Base-by-base conservation (phyloP, 2,888 invertebrate species). In the Agelastica alni region DNA sequence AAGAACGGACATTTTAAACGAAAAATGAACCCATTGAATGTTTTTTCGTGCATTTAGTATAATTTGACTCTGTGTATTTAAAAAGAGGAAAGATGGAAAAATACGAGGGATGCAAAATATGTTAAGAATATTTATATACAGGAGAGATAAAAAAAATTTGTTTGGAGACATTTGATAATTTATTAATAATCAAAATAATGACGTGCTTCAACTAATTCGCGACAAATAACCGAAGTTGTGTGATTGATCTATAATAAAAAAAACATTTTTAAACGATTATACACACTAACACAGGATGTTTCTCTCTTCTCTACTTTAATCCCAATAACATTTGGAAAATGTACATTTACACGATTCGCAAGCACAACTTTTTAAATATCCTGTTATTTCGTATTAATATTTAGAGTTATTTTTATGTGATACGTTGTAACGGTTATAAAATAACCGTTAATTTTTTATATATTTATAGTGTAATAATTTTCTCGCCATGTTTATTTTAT, bases 221-320 rank as follows among this genome's bases (percentile, higher is more conserved):
- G 53, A n/a, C 9, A 43, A 36, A 34, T 14, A 31, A 37, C 9
- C 4, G 32, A 36, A 61, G 61, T 60, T 65, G 62, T 66, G 64
- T 62, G 64, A 66, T 63, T 63, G 64, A 56, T 64, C 62, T 64
- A 62, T 64, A 61, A 51, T 51, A 52, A 53, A 6, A 28, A 28
- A 45, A 39, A 44, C 45, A 12, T 39, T 55, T 56, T 47, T 56
- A 55, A n/a, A 60, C 56, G 52, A 56, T 57, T 53, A 52, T 46
- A 51, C 37, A n/a, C n/a, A 37, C 39, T 41, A 56, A 53, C 46
- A 54, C 30, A 32, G 48, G 52, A 52, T 47, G 48, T 52, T 53
- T 48, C 58, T 58, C 58, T 61, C 61, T 61, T 61, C 61, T 58
- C 32, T 56, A 46, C 48, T 43, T 16, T 57, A 59, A 55, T 36